Base-by-base conservation (phyloP, 1,140 invertebrate genomes). In the Hylyphantes graminicola region DNA sequence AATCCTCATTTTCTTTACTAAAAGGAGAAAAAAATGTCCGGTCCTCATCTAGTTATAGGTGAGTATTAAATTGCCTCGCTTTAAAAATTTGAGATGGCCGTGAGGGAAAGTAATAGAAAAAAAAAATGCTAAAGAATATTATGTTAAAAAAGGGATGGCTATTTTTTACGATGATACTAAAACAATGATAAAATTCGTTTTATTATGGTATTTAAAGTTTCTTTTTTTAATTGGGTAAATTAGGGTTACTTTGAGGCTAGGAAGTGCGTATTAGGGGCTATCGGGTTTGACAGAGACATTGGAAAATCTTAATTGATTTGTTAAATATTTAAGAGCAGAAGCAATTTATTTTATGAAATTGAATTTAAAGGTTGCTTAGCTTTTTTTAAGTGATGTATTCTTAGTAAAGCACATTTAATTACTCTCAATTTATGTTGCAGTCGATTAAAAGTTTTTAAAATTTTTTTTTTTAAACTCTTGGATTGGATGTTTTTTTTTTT, bases 121-220 rank as follows among this genome's bases (percentile, higher is more conserved):
- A 65, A 17, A 65, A 74, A 74, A 6, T 15, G n/a, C 15, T 9
- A 74, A 57, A 72, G 54, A 74, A 74, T 70, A 70, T 70, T 48
- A 8, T 53, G 48, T 15, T 55, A 77, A 78, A 78, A 61, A 80
- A 63, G 17, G 59, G 50, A 59, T 59, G n/a, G 17, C 61, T 74
- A 57, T 83, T 81, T 83, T 83, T 83, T 75, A 83, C 48, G 80
- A 65, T 19, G 80, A 72, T 67, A 74, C 17, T 83, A 83, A 83
- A 83, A 83, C 80, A 83, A 83, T 83, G 72, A 83, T 83, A 83
- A 83, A 83, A 74, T 83, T 83, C 80, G 68, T 70, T 83, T 83
- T 83, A 83, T 83, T 83, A 83, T 83, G 57, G 65, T 83, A 72
- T 83, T 83, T 83, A 83, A 83, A 83, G 63, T 59, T 57, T 65